Base-by-base conservation (phyloP, 2,888 invertebrate species). In the Tetragonula carbonaria region DNA sequence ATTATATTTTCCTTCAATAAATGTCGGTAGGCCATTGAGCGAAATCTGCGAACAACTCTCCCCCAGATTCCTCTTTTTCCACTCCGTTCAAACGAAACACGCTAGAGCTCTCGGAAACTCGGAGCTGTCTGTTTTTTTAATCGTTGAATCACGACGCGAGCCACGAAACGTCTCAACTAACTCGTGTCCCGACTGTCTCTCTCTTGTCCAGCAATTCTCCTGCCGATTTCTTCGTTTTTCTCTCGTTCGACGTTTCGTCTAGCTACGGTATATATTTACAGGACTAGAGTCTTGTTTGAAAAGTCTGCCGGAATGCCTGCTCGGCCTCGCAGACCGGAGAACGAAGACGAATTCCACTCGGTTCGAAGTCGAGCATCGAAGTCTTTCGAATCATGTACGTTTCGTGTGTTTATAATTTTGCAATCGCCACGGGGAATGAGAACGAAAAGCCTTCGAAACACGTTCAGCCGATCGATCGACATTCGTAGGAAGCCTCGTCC, bases 211-310 rank as follows among this genome's bases (percentile, higher is more conserved):
- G 8, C 45, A 45, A 8, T 38, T 45, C 8, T 33, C 2, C 33
- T 70, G 33, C 57, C 59, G 70, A 82, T 81, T 45, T 11, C 72
- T 66, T 57, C 67, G 28, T 28, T 28, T 28, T 8, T 45, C 45
- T 45, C 16, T 76, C 76, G n/a, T 62, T 79, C 74, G 71, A 77
- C 73, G 67, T 67, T 74, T 75, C 74, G 53, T 78, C 87, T 33
- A 33, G 33, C 33, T 33, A 76, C 33, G 65, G 45, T 83, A 71
- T 78, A 86, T 92, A 92, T 92, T 88, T 91, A 92, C 91, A 92
- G 87, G 92, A 92, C 92, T 92, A 92, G 92, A 92, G 77, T 88
- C 84, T 90, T 87, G 84, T 16, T 70, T 85, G 83, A 83, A 88
- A 80, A 86, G 0, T 80, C 67, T 79, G 71, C 55, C 18, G 51